These are phyloP conservation scores for Aporrectodea caliginosa DNA, from an alignment of 1,140 invertebrate species.

Conservation along the genomic window DNA sequence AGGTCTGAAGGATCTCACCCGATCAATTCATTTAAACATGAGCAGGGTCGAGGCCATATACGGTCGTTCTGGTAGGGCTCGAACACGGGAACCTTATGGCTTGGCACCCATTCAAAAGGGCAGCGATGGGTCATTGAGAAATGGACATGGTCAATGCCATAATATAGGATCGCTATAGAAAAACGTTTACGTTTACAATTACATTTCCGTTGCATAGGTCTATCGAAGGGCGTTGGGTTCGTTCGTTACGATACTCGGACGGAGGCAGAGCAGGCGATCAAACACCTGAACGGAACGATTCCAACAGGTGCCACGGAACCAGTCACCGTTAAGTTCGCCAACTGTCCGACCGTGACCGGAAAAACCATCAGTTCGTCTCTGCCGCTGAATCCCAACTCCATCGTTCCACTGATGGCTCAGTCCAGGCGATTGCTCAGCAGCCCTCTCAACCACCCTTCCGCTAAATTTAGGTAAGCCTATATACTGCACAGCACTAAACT, in stretches of 20 bases:
- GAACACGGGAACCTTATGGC: too few relatives aligned
- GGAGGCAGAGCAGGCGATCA: slow-evolving; percentile 95
- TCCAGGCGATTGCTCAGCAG: not conserved
- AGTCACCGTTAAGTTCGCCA: slow-evolving; percentile 99
- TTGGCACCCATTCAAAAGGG: too few relatives aligned
- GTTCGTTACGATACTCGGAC: slow-evolving; percentile 96
- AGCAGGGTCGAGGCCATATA: too few relatives aligned
- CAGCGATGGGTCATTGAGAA: too few relatives aligned
- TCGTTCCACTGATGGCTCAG: not conserved
- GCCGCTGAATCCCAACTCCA: not conserved
- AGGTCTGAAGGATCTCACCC: too few relatives aligned
- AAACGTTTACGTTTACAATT: too few relatives aligned
- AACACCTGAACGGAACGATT: slow-evolving; percentile 94
- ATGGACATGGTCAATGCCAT: too few relatives aligned
- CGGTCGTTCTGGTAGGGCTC: too few relatives aligned
- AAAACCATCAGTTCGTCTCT: not conserved
- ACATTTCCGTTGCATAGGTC: too few relatives aligned
- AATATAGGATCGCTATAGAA: too few relatives aligned
- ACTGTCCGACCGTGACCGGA: slow-evolving; percentile 62
- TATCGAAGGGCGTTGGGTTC: slow-evolving; percentile 98
- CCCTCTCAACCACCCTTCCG: not conserved
- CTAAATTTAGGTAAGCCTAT: not conserved
- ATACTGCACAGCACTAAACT: too few relatives aligned
- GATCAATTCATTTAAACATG: too few relatives aligned
- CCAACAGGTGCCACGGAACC: slow-evolving; percentile 84